Evolutionary conservation across 2,113 vertebrate genomes (phyloP).

Genomic region (Siniperca chuatsi): DNA sequence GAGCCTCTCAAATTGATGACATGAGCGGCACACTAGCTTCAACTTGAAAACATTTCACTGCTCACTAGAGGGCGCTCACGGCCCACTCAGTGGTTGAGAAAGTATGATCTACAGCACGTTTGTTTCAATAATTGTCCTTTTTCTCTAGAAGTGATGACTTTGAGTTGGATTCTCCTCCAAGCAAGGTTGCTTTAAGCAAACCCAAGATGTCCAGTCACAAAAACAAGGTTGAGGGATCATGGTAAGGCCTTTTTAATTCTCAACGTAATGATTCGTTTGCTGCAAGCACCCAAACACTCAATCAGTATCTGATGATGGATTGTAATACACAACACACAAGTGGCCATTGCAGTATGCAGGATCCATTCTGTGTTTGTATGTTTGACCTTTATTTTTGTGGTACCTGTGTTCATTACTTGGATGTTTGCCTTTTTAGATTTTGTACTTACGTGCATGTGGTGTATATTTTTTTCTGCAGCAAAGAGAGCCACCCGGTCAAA

Average conservation of each 20-base stretch:
- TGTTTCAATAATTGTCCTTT: not conserved
- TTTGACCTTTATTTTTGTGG: not conserved
- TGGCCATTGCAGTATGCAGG: not conserved
- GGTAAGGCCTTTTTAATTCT: constrained; percentile 30
- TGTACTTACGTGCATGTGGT: not conserved
- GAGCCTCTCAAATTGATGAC: no score
- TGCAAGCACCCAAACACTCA: not conserved
- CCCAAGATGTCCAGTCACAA: constrained; percentile 6
- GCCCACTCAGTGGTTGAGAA: no score
- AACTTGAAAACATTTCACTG: no score
- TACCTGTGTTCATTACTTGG: not conserved
- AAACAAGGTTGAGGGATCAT: not conserved
- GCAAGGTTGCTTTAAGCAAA: constrained; percentile 41
- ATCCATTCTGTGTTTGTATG: not conserved
- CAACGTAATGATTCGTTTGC: not conserved
- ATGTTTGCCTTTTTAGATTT: not conserved
- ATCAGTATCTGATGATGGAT: not conserved
- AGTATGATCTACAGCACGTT: no score
- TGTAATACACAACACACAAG: not conserved
- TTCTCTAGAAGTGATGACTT: constrained; percentile 5
- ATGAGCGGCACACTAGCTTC: no score
- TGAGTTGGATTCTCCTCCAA: constrained; percentile 57
- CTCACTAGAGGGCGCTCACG: no score
- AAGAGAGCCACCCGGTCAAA: not conserved
- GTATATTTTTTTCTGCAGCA: constrained; percentile 19